These are phyloP conservation scores for Batillaria attramentaria DNA, from an alignment of 1,140 invertebrate genomes.

Conservation along the genomic window DNA sequence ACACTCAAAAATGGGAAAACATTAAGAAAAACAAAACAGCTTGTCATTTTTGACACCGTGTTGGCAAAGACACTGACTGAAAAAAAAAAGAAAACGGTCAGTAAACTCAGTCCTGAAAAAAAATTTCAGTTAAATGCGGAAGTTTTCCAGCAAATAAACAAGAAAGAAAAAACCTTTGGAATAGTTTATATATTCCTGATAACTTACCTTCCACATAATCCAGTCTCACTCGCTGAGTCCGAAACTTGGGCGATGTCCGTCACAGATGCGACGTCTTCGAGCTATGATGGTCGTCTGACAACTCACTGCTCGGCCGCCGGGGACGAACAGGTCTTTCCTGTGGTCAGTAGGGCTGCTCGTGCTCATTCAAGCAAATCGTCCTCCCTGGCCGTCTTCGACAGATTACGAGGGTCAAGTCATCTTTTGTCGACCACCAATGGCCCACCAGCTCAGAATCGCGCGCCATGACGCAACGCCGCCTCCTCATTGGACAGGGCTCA, in stretches of 20 bases:
- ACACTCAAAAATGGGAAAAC: background rate
- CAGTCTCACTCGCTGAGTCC: background rate
- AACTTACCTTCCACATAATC: background rate
- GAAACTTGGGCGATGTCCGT: background rate
- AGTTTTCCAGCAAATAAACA: background rate
- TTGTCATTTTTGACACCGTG: no score
- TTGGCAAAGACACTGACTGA: no score
- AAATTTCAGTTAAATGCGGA: background rate
- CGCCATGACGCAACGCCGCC: conserved; percentile 29
- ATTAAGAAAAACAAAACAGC: background rate
- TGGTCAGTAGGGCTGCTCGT: conserved; percentile 13
- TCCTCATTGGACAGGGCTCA: conserved; percentile 28
- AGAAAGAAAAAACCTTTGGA: background rate
- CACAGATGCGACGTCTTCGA: background rate
- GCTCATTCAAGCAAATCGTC: no score
- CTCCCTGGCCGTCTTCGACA: conserved; percentile 18
- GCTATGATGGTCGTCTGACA: background rate
- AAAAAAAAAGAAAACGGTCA: background rate
- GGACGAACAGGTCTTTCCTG: background rate
- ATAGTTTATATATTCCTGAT: no score
- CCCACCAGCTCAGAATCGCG: conserved; percentile 15
- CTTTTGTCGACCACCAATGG: conserved; percentile 6
- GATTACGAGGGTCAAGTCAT: conserved; percentile 24
- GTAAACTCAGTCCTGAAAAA: background rate
- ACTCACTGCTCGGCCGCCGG: background rate